phyloP scores from a whole-genome alignment of 35 echinoderm and acorn worm genomes.

The Acanthaster planci region DNA sequence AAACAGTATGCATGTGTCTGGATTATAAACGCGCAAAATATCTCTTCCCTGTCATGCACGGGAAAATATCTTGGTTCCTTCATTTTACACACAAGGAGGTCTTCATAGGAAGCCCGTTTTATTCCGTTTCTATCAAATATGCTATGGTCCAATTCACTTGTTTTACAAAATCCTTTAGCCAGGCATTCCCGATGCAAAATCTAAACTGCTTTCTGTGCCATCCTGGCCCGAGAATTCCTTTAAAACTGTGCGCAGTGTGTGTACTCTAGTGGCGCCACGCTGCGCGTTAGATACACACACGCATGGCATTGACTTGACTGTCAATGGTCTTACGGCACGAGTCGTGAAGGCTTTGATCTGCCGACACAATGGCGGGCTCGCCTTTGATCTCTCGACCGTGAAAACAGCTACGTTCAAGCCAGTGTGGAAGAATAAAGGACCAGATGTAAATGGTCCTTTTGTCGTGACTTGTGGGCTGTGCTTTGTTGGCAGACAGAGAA shows the following conservation, averaged over 20 bases:
- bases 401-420: conserved; percentile 24
- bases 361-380: not conserved
- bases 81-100: too few species aligned
- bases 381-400: conserved; percentile 22
- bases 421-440: not conserved
- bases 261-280: conserved; percentile 12
- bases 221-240: not conserved
- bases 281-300: not conserved
- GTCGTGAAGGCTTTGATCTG: not conserved
- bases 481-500: conserved; percentile 2
- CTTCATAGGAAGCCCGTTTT: too few species aligned
- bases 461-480: not conserved
- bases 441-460: conserved; percentile 1
- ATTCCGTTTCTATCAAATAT: too few species aligned
- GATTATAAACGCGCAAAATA: too few species aligned
- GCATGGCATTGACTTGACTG: conserved; percentile 18
- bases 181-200: not conserved
- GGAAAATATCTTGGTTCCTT: too few species aligned
- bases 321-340: not conserved
- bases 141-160: too few species aligned
- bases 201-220: too few species aligned
- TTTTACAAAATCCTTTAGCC: too few species aligned
- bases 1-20: too few species aligned
- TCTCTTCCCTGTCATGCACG: too few species aligned
- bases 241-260: not conserved